A percentile compares a stretch with the other conserved stretches of the same genome.
Evolutionary conservation across 2,797 vertebrate species (phyloP).

Genomic region (Catostomus latipinnis): DNA sequence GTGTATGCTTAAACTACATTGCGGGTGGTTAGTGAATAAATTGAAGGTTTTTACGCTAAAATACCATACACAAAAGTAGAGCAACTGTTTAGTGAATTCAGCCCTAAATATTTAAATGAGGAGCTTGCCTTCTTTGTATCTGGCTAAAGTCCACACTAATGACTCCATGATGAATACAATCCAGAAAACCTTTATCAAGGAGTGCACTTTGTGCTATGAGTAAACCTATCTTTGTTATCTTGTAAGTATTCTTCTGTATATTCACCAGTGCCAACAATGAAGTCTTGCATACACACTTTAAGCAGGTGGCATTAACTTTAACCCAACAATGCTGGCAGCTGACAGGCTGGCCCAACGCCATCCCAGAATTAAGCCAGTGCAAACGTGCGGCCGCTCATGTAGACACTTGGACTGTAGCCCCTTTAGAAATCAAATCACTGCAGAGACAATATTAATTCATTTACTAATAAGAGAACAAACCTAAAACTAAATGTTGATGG

Average conservation of each 20-base stretch:
- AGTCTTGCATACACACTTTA: neutral
- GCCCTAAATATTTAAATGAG: neutral
- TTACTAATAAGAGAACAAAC: too few species aligned
- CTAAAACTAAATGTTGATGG: neutral
- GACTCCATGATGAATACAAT: neutral
- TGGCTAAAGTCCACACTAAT: neutral
- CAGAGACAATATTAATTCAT: too few species aligned
- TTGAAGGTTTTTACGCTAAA: too few species aligned
- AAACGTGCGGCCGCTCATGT: constrained; percentile 59
- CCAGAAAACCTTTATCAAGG: constrained; percentile 26
- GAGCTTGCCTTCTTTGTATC: neutral
- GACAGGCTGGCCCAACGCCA: constrained; percentile 57
- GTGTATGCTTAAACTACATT: too few species aligned
- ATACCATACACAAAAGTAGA: too few species aligned
- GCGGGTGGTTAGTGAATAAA: too few species aligned
- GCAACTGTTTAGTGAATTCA: too few species aligned
- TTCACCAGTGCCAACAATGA: neutral
- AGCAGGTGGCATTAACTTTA: constrained; percentile 58
- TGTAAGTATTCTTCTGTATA: neutral
- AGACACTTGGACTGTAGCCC: constrained; percentile 26
- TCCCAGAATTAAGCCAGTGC: constrained; percentile 48
- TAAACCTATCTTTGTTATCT: neutral
- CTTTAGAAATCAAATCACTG: constrained; percentile 1
- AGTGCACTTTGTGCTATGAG: constrained; percentile 41
- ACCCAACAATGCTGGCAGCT: constrained; percentile 61